Evolutionary conservation across 2,888 invertebrate species (phyloP), one percentile per base, ranked within the genome.

Genomic region (Nymphalis polychloros): DNA sequence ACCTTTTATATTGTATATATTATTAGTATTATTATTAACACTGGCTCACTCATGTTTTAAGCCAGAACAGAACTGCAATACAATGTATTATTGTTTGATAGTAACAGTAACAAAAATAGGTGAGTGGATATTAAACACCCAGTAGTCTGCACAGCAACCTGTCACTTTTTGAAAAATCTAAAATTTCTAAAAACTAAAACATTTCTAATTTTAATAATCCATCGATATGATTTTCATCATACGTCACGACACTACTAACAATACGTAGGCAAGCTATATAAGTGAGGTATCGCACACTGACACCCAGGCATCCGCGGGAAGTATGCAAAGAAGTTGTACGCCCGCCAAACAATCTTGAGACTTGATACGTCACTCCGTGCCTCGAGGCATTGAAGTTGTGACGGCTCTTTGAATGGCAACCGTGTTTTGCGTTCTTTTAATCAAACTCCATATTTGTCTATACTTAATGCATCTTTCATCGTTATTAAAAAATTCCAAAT

Each of bases 301-400:
- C 92, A 91, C 90, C 88, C 87, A 81, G 77, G 79, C 84, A 78
- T 82, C 85, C 87, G 82, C 83, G 88, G 87, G 90, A 92, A 92
- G 90, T 92, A 92, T 91, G 92, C 90, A 92, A 92, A 92, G 92
- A 92, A 92, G 89, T 91, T 89, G 84, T 82, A 85, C 80, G 64
- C 64, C 80, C 80, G 77, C 82, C 78, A 77, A 80, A 76, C 76
- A 75, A 77, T 85, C 86, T 91, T 92, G 91, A 85, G 86, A 85
- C 86, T 88, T 84, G 67, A 70, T 72, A 68, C 67, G 71, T 71
- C 68, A 69, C 52, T 20, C 52, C 7, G 27, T 57, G 66, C 70
- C 64, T 73, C 74, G 78, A 75, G 85, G 83, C 81, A 69, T 65
- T 59, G 55, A 35, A 71, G 65, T 71, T 72, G 19, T 71, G 69